Evolutionary conservation across 2,797 vertebrate species (phyloP).

Genomic region (Lycodopsis pacificus): DNA sequence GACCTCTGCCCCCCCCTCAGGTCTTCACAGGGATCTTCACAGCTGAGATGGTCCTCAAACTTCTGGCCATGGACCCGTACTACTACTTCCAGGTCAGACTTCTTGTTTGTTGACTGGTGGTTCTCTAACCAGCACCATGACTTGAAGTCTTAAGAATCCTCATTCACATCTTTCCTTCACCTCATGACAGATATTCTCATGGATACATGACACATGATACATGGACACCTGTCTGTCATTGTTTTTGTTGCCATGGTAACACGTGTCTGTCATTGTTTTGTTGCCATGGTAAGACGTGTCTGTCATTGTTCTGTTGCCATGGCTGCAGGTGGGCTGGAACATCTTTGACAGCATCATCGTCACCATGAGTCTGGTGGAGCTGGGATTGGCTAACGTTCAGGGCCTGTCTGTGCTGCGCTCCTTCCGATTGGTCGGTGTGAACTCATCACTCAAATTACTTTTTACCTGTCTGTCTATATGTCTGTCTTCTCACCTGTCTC

Average conservation of each 20-base stretch:
- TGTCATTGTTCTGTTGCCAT: constrained; percentile 13
- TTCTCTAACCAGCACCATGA: too few species aligned
- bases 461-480: background rate
- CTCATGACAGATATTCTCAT: background rate
- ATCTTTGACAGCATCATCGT: constrained; percentile 97
- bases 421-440: constrained; percentile 89
- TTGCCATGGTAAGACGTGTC: background rate
- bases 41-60: constrained; percentile 92
- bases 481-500: background rate
- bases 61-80: constrained; percentile 93
- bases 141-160: background rate
- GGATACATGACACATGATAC: background rate
- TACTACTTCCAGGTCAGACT: constrained; percentile 90
- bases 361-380: constrained; percentile 93
- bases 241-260: constrained; percentile 22
- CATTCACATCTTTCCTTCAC: background rate
- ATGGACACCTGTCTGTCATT: background rate
- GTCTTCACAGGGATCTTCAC: constrained; percentile 95
- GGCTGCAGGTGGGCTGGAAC: constrained; percentile 94
- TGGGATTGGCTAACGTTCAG: constrained; percentile 91
- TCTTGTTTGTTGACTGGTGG: background rate
- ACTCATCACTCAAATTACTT: background rate
- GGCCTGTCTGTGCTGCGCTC: constrained; percentile 94
- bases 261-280: background rate
- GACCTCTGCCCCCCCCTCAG: constrained; percentile 64